These are phyloP conservation scores for Paraplagusia blochii DNA, from an alignment of 2,113 vertebrate genomes.

Conservation along the genomic window DNA sequence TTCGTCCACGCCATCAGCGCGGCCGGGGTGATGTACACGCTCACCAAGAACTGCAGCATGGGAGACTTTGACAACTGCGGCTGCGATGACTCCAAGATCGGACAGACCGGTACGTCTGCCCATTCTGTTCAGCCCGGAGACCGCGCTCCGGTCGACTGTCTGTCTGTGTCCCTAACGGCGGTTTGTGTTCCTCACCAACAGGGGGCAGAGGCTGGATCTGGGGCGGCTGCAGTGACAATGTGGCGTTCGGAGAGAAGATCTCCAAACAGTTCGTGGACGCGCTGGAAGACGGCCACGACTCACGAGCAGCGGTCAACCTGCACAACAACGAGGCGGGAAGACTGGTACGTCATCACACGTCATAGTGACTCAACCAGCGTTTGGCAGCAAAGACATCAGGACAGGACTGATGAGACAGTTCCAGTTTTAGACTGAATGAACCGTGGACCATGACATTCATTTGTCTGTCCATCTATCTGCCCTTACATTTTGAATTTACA, in stretches of 20 bases:
- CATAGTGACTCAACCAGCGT: too few species aligned
- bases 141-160: not conserved
- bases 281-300: slow-evolving; percentile 88
- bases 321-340: slow-evolving; percentile 95
- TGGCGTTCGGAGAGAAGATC: slow-evolving; percentile 91
- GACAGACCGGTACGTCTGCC: slow-evolving; percentile 22
- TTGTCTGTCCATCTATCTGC: too few species aligned
- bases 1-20: slow-evolving; percentile 95
- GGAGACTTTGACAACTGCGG: slow-evolving; percentile 94
- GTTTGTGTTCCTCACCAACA: slow-evolving; percentile 37
- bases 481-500: too few species aligned
- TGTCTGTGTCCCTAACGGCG: not conserved
- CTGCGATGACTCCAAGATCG: slow-evolving; percentile 90
- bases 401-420: too few species aligned
- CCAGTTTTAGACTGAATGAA: too few species aligned
- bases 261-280: slow-evolving; percentile 94
- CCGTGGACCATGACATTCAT: too few species aligned
- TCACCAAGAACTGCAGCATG: slow-evolving; percentile 97
- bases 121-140: not conserved
- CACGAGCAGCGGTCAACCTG: slow-evolving; percentile 90
- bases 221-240: slow-evolving; percentile 97
- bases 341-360: slow-evolving; percentile 76
- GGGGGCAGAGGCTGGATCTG: slow-evolving; percentile 96
- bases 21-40: slow-evolving; percentile 90
- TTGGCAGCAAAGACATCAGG: too few species aligned